Percentiles rank a stretch among this genome's conserved stretches.
phyloP scores from a whole-genome alignment of 2,113 vertebrate genomes.

The Brachypodius melanocephalos region DNA sequence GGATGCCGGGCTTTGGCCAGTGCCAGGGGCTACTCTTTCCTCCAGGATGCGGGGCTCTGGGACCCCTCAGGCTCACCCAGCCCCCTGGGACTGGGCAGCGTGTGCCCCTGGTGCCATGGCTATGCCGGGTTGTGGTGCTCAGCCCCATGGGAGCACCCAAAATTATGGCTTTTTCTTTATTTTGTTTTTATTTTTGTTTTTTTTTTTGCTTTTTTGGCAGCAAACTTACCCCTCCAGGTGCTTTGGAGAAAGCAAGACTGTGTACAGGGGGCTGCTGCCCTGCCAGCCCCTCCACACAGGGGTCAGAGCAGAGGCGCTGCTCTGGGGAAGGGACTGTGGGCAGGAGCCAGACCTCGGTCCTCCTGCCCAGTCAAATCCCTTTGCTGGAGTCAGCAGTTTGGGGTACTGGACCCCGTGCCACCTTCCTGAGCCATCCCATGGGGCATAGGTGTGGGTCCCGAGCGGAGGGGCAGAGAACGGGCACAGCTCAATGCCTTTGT shows the following conservation, averaged over 20 bases:
- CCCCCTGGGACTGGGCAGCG: rapidly evolving
- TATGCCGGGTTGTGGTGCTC: background rate
- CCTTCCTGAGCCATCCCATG: background rate
- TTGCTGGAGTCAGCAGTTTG: background rate
- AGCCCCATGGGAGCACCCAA: background rate
- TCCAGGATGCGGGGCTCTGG: background rate
- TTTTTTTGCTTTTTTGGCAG: slow-evolving; percentile 13
- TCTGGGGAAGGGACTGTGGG: background rate
- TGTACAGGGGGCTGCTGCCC: background rate
- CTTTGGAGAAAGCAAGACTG: background rate
- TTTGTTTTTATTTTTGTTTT: background rate
- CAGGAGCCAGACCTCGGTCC: background rate
- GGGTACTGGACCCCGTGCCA: background rate
- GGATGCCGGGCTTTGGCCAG: background rate
- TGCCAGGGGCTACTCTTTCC: background rate
- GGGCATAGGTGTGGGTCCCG: background rate
- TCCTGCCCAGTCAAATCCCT: background rate
- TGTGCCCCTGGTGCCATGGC: background rate
- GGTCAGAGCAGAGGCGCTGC: background rate
- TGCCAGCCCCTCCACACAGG: background rate
- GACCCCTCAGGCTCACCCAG: background rate
- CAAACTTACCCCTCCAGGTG: background rate
- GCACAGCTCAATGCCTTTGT: slow-evolving; percentile 34
- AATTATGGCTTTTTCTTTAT: slow-evolving; percentile 58
- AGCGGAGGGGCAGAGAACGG: background rate